phyloP scores from a whole-genome alignment of 2,888 invertebrate genomes.

The Patella depressa region DNA sequence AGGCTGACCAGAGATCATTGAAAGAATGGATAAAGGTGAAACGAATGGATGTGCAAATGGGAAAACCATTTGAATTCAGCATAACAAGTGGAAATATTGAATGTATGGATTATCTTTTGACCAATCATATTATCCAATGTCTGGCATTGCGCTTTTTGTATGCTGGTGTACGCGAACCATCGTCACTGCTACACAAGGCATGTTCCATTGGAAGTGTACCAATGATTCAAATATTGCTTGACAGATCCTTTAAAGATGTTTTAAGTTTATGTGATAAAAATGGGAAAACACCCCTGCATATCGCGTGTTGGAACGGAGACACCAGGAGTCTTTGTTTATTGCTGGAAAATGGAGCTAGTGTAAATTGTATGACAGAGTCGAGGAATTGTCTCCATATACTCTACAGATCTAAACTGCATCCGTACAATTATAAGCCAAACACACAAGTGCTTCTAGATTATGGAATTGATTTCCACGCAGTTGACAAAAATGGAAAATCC shows the following conservation, averaged over 20 bases:
- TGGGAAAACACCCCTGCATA: constrained; percentile 27
- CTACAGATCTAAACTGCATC: constrained; percentile 25
- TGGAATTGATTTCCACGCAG: constrained; percentile 16
- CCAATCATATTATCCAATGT: constrained; percentile 16
- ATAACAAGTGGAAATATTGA: constrained; percentile 14
- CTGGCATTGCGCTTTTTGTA: constrained; percentile 23
- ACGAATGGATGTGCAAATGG: background rate
- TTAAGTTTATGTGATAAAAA: constrained; percentile 19
- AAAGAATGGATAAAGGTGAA: background rate
- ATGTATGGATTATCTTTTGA: constrained; percentile 16
- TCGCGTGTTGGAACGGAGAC: constrained; percentile 28
- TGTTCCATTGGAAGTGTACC: constrained; percentile 25
- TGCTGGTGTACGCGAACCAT: constrained; percentile 19
- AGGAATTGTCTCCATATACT: constrained; percentile 23
- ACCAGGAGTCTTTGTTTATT: constrained; percentile 18
- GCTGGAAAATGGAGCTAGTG: constrained; percentile 19
- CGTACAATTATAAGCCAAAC: constrained; percentile 19
- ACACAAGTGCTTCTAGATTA: constrained; percentile 23
- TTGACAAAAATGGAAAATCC: constrained; percentile 20
- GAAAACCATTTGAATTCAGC: constrained; percentile 25
- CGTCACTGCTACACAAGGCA: constrained; percentile 23
- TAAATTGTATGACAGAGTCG: constrained; percentile 14
- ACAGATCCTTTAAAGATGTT: constrained; percentile 14
- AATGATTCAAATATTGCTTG: constrained; percentile 17
- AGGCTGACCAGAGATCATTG: background rate